A percentile compares a stretch with the other conserved stretches of the same genome.
Evolutionary conservation across 2,888 invertebrate genomes (phyloP).

Genomic region (Amphiduros pacificus): DNA sequence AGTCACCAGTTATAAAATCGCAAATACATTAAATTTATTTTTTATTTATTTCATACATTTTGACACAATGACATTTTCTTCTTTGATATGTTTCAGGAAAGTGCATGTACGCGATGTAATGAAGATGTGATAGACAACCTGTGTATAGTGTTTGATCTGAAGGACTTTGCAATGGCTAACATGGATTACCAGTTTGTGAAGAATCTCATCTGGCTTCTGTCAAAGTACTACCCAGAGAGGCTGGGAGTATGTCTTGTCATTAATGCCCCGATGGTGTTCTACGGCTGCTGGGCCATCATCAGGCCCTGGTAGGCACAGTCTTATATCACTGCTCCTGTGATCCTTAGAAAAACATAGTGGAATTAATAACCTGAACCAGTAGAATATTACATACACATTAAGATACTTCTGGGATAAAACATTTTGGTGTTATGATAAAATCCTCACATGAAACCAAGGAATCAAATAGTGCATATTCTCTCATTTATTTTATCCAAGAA

Average conservation of each 20-base stretch:
- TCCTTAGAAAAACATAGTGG: background rate
- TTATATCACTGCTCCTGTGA: background rate
- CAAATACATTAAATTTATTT: too few species aligned
- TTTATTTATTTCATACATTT: too few species aligned
- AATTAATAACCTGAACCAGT: background rate
- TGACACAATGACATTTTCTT: too few species aligned
- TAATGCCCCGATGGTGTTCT: constrained; percentile 75
- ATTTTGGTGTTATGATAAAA: background rate
- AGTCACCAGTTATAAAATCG: too few species aligned
- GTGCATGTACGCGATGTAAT: constrained; percentile 76
- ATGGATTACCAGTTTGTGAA: constrained; percentile 82
- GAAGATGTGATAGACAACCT: constrained; percentile 79
- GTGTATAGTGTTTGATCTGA: constrained; percentile 78
- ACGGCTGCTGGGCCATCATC: constrained; percentile 78
- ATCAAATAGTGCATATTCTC: too few species aligned
- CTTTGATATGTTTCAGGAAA: constrained; percentile 65
- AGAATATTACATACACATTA: background rate
- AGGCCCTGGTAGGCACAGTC: constrained; percentile 68
- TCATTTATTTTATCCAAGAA: too few species aligned
- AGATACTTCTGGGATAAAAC: background rate
- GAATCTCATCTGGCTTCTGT: constrained; percentile 77
- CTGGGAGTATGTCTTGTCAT: constrained; percentile 76
- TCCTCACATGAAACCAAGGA: too few species aligned
- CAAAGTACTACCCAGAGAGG: constrained; percentile 77
- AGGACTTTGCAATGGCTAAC: constrained; percentile 70